phyloP scores from a whole-genome alignment of 2,888 invertebrate genomes.

The Luperina testacea region DNA sequence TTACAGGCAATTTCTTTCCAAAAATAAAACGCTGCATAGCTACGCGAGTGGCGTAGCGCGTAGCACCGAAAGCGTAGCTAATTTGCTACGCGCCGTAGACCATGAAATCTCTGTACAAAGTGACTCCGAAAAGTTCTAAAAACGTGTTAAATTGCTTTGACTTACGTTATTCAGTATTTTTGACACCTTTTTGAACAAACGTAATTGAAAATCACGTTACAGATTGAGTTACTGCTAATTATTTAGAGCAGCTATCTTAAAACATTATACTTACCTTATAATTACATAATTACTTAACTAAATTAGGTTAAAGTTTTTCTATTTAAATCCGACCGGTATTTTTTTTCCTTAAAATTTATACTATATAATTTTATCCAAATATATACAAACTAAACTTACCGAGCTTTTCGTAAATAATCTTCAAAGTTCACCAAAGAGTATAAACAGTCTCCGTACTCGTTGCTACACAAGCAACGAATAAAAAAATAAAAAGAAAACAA shows the following conservation, averaged over 20 bases:
- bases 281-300: too few relatives aligned
- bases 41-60: constrained; percentile 61
- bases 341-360: background rate
- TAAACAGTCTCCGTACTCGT: constrained; percentile 20
- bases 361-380: background rate
- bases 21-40: constrained; percentile 32
- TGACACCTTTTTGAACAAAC: background rate
- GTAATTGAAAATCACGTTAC: background rate
- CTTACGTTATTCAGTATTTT: background rate
- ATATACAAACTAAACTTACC: constrained; percentile 70
- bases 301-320: background rate
- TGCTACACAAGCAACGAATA: constrained; percentile 2
- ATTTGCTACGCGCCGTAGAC: constrained; percentile 73
- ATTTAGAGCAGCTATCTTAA: background rate
- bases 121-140: constrained; percentile 46
- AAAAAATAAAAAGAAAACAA: constrained; percentile 34
- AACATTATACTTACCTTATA: background rate
- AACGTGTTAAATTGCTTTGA: background rate
- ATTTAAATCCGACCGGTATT: rapidly evolving
- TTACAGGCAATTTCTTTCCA: background rate
- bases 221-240: background rate
- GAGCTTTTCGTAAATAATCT: constrained; percentile 39
- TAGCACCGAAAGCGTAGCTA: constrained; percentile 68
- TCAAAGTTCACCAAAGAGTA: constrained; percentile 54
- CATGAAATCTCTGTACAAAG: constrained; percentile 61